Evolutionary conservation across 2,888 invertebrate genomes (phyloP), one percentile per base, ranked within the genome.

Genomic region (Uloborus plumipes): DNA sequence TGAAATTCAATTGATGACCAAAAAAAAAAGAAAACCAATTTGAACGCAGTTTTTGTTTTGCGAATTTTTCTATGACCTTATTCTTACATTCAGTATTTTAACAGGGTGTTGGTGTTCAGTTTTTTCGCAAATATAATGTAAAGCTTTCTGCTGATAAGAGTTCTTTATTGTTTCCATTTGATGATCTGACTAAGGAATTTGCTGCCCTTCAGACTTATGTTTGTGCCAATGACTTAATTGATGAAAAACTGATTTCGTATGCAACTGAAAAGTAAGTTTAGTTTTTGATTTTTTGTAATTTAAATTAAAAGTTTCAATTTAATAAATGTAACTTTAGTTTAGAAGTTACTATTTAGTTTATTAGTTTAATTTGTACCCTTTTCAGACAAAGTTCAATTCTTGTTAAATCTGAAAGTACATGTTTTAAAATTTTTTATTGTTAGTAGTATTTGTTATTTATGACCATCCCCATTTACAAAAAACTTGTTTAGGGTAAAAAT

Each of bases 111-210:
- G 49, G 64, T 69, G 31, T 74, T 47, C 51, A 80, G 18, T 74
- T 49, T 31, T 6, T 80, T 47, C 31, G 69, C 18, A 74, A 74
- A 55, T 74, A 74, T 26, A 61, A 62, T 67, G 22, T 79, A 14
- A 72, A 58, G 64, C 50, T 84, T 15, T 72, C 79, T 22, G 7
- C 31, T 62, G 84, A 84, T 53, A 50, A 79, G 11, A 79, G 49
- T 26, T 58, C 75, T 18, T n/a, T 84, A 59, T 49, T 84, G 20
- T 75, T 74, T 72, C 84, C 84, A 53, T 84, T 79, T 66, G 67
- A 76, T 72, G 62, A 71, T 20, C 26, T 71, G 16, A 26, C 58
- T 15, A 67, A 71, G n/a, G 67, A 66, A 58, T 71, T 67, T 66
- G 47, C 66, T 47, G 67, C 72, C 20, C 61, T 72, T 14, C 75